Evolutionary conservation across 1,140 invertebrate genomes (phyloP).

Genomic region (Lineus longissimus): DNA sequence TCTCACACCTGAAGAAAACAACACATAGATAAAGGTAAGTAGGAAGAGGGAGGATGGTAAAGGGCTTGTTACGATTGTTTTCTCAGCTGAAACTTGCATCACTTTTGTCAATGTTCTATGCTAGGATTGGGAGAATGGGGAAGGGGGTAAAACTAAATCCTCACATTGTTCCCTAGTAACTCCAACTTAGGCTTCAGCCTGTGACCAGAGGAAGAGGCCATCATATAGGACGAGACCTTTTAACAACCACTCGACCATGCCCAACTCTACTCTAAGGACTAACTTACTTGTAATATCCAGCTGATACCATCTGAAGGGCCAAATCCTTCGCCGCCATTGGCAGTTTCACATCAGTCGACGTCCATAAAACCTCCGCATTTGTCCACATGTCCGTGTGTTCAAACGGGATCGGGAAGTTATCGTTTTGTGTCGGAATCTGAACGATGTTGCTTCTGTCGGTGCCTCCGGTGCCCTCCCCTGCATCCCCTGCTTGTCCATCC

Average conservation of each 20-base stretch:
- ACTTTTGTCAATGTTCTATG: no score
- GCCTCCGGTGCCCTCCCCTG: conserved; percentile 48
- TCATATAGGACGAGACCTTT: no score
- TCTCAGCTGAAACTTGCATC: no score
- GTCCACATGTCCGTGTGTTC: conserved; percentile 44
- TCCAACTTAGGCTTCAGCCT: no score
- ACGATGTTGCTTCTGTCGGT: conserved; percentile 51
- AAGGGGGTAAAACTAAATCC: no score
- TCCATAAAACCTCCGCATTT: conserved; percentile 40
- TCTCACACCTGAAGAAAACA: conserved; percentile 13
- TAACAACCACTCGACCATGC: no score
- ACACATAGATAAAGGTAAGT: not conserved
- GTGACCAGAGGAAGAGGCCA: no score
- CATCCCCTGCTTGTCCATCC: conserved; percentile 48
- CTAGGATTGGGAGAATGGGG: no score
- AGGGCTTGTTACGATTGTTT: no score
- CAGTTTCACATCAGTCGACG: conserved; percentile 28
- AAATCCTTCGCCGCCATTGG: conserved; percentile 34
- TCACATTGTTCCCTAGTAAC: no score
- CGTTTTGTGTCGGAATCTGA: conserved; percentile 37
- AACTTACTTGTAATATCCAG: conserved; percentile 50
- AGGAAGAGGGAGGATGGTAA: no score
- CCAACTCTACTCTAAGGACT: no score
- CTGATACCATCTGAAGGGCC: conserved; percentile 45
- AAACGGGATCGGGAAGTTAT: conserved; percentile 48